A percentile compares a stretch with the other conserved stretches of the same genome.
phyloP scores from a whole-genome alignment of 1,140 invertebrate genomes.

The Mesaphorura yosii region DNA sequence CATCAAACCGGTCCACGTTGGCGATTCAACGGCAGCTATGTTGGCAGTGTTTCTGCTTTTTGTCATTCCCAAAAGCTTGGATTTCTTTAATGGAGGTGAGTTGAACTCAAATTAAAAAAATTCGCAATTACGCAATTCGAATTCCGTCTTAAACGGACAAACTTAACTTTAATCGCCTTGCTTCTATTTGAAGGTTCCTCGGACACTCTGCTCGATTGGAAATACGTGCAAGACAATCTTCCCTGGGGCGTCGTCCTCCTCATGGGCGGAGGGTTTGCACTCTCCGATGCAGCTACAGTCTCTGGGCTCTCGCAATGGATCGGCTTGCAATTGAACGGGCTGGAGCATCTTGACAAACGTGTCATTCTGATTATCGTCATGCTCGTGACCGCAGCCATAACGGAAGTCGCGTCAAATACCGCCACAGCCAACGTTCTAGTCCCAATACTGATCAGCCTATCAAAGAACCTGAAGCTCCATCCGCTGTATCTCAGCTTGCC shows the following conservation, averaged over 20 bases:
- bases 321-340: slow-evolving; percentile 44
- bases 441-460: slow-evolving; percentile 65
- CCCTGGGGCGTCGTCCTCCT: slow-evolving; percentile 49
- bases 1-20: slow-evolving; percentile 42
- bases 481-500: slow-evolving; percentile 81
- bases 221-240: slow-evolving; percentile 58
- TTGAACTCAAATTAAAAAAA: background rate
- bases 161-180: background rate
- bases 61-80: slow-evolving; percentile 58
- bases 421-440: slow-evolving; percentile 73
- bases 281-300: slow-evolving; percentile 65
- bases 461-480: slow-evolving; percentile 53
- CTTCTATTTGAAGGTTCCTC: background rate
- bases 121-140: background rate
- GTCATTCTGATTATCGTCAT: slow-evolving; percentile 37
- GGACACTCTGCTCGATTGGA: slow-evolving; percentile 60
- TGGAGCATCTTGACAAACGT: slow-evolving; percentile 34
- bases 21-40: slow-evolving; percentile 51
- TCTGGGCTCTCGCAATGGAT: slow-evolving; percentile 64
- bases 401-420: slow-evolving; percentile 72
- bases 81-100: slow-evolving; percentile 16
- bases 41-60: slow-evolving; percentile 68
- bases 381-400: slow-evolving; percentile 46
- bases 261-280: slow-evolving; percentile 62
- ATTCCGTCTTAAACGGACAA: background rate